phyloP scores from a whole-genome alignment of 2,888 invertebrate genomes.

The Stenoptilia bipunctidactyla region DNA sequence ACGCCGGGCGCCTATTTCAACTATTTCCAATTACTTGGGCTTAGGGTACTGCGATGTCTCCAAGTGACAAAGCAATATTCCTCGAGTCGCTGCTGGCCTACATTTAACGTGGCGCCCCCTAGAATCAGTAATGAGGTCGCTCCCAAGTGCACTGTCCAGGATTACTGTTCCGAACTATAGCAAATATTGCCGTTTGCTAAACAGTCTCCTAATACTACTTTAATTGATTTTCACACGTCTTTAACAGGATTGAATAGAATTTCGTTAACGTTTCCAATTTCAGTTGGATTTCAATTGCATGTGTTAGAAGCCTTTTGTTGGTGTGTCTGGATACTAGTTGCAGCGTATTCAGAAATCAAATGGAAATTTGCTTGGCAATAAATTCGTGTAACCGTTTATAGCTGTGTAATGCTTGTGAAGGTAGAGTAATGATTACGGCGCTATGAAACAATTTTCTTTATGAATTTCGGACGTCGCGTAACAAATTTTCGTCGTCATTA shows the following conservation, averaged over 20 bases:
- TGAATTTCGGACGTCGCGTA: slow-evolving; percentile 16
- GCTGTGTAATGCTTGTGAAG: neutral
- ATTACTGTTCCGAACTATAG: slow-evolving; percentile 42
- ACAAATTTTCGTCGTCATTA: slow-evolving; percentile 44
- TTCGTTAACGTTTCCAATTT: neutral
- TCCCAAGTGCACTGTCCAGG: slow-evolving; percentile 45
- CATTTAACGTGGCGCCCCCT: slow-evolving; percentile 60
- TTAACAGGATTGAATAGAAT: neutral
- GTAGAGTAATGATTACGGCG: slow-evolving; percentile 22
- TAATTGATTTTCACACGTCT: too few relatives aligned
- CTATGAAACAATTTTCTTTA: slow-evolving; percentile 41
- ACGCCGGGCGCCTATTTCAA: slow-evolving; percentile 62
- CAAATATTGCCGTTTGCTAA: slow-evolving; percentile 38
- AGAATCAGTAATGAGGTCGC: slow-evolving; percentile 60
- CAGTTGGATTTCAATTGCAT: too few relatives aligned
- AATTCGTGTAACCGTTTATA: too few relatives aligned
- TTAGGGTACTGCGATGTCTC: slow-evolving; percentile 61
- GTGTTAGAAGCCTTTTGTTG: too few relatives aligned
- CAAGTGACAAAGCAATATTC: slow-evolving; percentile 71
- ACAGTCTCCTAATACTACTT: neutral
- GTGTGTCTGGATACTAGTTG: too few relatives aligned
- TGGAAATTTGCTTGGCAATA: too few relatives aligned
- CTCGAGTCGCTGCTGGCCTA: slow-evolving; percentile 53
- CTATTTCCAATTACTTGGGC: slow-evolving; percentile 70
- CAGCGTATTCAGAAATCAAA: too few relatives aligned